phyloP scores from a whole-genome alignment of 2,888 invertebrate species.

The Augochlorella aurata region DNA sequence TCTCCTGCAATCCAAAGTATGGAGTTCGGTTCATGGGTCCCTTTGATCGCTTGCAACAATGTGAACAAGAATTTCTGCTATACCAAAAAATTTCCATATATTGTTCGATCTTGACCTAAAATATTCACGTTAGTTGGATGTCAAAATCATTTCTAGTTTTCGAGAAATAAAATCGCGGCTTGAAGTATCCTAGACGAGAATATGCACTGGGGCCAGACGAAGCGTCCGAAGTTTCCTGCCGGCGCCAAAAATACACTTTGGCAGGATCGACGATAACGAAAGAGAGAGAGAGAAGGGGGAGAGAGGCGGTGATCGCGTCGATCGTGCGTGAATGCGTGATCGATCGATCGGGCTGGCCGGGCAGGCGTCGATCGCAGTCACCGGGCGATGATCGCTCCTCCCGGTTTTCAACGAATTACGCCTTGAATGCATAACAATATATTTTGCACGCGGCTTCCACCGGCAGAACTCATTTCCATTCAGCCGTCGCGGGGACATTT shows the following conservation, averaged over 20 bases:
- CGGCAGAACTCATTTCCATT: constrained; percentile 71
- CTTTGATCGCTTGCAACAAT: too few relatives aligned
- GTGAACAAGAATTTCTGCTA: too few relatives aligned
- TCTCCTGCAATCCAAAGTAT: neutral
- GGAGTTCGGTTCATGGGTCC: too few relatives aligned
- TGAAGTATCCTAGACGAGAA: neutral
- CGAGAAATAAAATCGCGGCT: neutral
- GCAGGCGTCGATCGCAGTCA: constrained; percentile 65
- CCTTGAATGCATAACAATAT: constrained; percentile 74
- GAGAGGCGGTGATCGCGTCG: constrained; percentile 50
- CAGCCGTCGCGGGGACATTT: constrained; percentile 72
- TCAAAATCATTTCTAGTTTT: neutral
- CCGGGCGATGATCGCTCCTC: constrained; percentile 64
- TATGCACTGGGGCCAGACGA: neutral
- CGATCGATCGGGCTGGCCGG: constrained; percentile 55
- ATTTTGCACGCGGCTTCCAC: constrained; percentile 59
- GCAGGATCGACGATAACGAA: neutral
- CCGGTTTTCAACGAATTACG: constrained; percentile 72
- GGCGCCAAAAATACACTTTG: constrained; percentile 58
- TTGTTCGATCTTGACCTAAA: neutral
- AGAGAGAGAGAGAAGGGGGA: too few relatives aligned
- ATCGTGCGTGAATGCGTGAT: constrained; percentile 72
- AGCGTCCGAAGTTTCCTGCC: too few relatives aligned
- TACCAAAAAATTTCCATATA: neutral
- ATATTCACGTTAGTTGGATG: neutral